Conservation (phyloP, 2,888 invertebrate genomes). For the Drosophila tanythrix region DNA sequence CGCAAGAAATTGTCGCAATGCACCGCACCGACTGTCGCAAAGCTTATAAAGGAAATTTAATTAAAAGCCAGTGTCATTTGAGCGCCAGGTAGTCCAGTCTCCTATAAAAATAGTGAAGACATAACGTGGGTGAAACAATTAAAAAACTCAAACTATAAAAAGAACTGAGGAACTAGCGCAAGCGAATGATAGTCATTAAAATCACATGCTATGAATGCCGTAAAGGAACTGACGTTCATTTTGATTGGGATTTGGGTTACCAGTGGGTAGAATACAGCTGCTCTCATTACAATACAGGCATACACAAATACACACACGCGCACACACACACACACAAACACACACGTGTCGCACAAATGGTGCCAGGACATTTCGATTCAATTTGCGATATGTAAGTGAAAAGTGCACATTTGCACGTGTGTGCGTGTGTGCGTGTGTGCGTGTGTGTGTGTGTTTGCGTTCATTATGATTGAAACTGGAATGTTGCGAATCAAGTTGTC, state of each 20-base stretch:
- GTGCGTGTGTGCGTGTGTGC: neutral
- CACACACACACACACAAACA: neutral
- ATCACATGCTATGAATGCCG: constrained; percentile 60
- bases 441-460: neutral
- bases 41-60: constrained; percentile 13
- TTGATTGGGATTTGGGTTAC: neutral
- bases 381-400: constrained; percentile 44
- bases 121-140: neutral
- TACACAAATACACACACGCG: neutral
- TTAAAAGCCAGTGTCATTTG: constrained; percentile 13
- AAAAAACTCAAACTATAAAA: constrained; percentile 3
- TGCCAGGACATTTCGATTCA: constrained; percentile 58
- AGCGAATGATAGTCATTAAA: constrained; percentile 67
- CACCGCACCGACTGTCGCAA: neutral
- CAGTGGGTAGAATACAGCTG: neutral
- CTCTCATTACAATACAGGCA: constrained; percentile 21
- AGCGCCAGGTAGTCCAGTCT: constrained; percentile 12
- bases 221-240: constrained; percentile 49
- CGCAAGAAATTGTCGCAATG: neutral
- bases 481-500: constrained; percentile 1
- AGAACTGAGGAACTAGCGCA: constrained; percentile 21
- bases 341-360: constrained; percentile 4
- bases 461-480: neutral
- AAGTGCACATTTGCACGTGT: neutral
- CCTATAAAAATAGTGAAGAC: neutral